Conservation (phyloP, 2,888 invertebrate genomes). For the Synanthedon formicaeformis region DNA sequence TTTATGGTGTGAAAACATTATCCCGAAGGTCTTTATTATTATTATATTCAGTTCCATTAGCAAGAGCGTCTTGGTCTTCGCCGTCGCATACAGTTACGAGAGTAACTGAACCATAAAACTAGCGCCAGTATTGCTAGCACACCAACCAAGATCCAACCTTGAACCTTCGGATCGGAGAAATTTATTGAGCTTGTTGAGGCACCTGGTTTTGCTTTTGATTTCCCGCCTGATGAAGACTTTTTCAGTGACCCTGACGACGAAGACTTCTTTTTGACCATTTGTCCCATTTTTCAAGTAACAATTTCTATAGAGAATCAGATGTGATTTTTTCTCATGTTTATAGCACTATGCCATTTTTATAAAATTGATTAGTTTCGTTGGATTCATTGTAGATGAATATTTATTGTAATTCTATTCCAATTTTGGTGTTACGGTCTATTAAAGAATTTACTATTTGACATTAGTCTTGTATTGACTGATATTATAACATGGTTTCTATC, state of each 20-base stretch:
- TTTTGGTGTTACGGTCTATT: too few species aligned
- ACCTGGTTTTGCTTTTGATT: neutral
- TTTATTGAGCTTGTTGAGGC: neutral
- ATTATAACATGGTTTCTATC: too few species aligned
- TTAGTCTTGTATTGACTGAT: too few species aligned
- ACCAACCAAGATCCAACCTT: constrained; percentile 24
- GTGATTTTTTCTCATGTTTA: too few species aligned
- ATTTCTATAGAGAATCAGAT: too few species aligned
- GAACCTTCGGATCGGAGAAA: constrained; percentile 28
- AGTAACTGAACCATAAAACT: constrained; percentile 33
- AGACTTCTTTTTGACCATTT: constrained; percentile 17
- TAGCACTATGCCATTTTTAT: too few species aligned
- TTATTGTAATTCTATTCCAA: too few species aligned
- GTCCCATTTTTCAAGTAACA: constrained; percentile 20
- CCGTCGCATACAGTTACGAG: constrained; percentile 24
- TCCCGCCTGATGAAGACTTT: constrained; percentile 9
- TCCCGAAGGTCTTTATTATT: too few species aligned
- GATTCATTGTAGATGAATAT: neutral
- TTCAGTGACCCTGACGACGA: constrained; percentile 14
- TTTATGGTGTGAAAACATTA: too few species aligned
- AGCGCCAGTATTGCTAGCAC: constrained; percentile 26
- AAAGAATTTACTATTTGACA: too few species aligned
- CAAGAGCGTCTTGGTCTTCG: constrained; percentile 20
- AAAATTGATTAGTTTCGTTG: too few species aligned
- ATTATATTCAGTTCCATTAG: constrained; percentile 7